Evolutionary conservation across 2,113 vertebrate genomes (phyloP).

Genomic region (Hippocampus zosterae): DNA sequence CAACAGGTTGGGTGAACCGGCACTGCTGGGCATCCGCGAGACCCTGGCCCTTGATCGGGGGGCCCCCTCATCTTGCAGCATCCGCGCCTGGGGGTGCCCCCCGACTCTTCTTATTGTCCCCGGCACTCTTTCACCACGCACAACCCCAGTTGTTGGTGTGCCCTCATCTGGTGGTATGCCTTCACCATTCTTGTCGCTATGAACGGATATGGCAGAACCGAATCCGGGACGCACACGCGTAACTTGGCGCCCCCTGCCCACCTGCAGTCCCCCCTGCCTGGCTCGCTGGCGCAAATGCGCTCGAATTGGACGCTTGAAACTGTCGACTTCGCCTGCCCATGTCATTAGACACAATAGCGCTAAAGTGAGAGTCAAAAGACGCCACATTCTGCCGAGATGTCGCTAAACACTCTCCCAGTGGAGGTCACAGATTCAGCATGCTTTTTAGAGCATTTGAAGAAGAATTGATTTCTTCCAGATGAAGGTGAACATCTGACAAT

Average conservation of each 20-base stretch:
- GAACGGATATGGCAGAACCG: constrained; percentile 52
- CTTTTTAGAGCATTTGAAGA: constrained; percentile 39
- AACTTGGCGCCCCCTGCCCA: constrained; percentile 13
- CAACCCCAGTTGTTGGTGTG: not conserved
- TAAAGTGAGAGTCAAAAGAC: constrained; percentile 66
- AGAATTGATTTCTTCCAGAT: constrained; percentile 38
- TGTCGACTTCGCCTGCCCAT: constrained; percentile 71
- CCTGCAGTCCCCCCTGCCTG: constrained; percentile 16
- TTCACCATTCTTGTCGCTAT: constrained; percentile 21
- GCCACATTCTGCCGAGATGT: constrained; percentile 42
- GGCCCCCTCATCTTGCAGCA: constrained; percentile 78
- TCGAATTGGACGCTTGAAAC: constrained; percentile 25
- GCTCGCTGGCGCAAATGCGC: constrained; percentile 22
- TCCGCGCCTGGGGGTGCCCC: constrained; percentile 39
- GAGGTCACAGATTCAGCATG: constrained; percentile 6
- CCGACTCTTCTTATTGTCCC: constrained; percentile 53
- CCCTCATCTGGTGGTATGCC: constrained; percentile 57
- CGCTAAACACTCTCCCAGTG: not conserved
- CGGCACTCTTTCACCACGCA: constrained; percentile 25
- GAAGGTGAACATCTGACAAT: constrained; percentile 9
- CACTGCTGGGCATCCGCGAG: constrained; percentile 76
- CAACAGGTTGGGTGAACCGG: constrained; percentile 85
- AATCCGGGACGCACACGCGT: constrained; percentile 34
- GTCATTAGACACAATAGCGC: constrained; percentile 69
- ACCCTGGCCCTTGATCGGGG: constrained; percentile 68